These are phyloP conservation scores for Sebastes nivosus DNA, from an alignment of 2,797 vertebrate species.

Conservation along the genomic window DNA sequence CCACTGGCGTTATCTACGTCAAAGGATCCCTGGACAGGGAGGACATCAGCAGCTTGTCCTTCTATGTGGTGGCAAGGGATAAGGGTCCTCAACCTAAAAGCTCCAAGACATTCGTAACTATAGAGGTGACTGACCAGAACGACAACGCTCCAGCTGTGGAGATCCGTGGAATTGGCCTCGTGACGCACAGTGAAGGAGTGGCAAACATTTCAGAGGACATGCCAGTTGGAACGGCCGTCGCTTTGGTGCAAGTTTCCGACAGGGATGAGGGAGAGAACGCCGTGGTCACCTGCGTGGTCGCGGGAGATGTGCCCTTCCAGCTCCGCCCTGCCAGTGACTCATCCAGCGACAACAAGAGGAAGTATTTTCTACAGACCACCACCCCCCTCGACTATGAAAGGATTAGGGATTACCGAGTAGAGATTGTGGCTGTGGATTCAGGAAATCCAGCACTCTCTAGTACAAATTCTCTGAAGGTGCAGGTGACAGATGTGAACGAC, in stretches of 20 bases:
- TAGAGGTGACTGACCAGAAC: conserved; percentile 96
- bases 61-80: conserved; percentile 94
- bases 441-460: conserved; percentile 97
- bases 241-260: conserved; percentile 97
- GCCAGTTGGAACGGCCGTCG: conserved; percentile 94
- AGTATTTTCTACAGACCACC: conserved; percentile 98
- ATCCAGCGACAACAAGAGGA: conserved; percentile 95
- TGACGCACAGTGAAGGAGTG: conserved; percentile 95
- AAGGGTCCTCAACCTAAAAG: conserved; percentile 96
- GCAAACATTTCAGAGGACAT: conserved; percentile 98
- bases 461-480: conserved; percentile 96
- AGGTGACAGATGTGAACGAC: conserved; percentile 96
- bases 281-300: conserved; percentile 97
- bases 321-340: conserved; percentile 95
- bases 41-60: conserved; percentile 91
- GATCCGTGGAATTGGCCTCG: conserved; percentile 95
- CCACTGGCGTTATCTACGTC: conserved; percentile 93
- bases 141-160: conserved; percentile 97
- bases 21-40: conserved; percentile 94
- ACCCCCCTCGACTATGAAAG: conserved; percentile 94
- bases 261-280: conserved; percentile 96
- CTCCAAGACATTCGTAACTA: conserved; percentile 93
- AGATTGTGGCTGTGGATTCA: conserved; percentile 96
- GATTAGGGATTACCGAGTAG: conserved; percentile 92
- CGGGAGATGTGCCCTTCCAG: conserved; percentile 96